phyloP scores from a whole-genome alignment of 1,140 invertebrate species.

The Coboldia fuscipes region DNA sequence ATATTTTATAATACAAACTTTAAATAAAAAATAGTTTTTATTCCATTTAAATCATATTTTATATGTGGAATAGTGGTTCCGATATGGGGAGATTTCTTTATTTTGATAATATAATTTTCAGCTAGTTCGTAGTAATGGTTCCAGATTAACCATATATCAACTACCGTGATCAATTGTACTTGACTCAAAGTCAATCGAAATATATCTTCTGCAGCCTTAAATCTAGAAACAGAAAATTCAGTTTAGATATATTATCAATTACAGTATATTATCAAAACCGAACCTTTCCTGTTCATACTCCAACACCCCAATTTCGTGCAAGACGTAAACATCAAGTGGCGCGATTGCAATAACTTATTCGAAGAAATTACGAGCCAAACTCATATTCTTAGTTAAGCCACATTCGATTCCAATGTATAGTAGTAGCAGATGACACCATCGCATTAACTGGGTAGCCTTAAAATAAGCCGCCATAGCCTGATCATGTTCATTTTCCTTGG shows the following conservation, averaged over 20 bases:
- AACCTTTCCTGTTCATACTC: conserved; percentile 75
- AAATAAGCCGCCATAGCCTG: conserved; percentile 98
- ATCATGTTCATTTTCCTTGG: conserved; percentile 90
- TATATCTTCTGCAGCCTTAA: conserved; percentile 44
- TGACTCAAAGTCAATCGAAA: no score
- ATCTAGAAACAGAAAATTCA: no score
- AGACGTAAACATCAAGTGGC: conserved; percentile 77
- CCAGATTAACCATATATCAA: no score
- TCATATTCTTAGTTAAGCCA: conserved; percentile 79
- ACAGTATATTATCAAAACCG: no score
- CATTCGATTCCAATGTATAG: conserved; percentile 93
- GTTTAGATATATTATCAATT: no score
- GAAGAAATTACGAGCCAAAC: conserved; percentile 84
- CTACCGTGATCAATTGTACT: no score
- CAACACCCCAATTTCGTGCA: conserved; percentile 89
- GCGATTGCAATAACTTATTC: conserved; percentile 61
- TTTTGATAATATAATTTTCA: no score
- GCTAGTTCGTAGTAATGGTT: no score
- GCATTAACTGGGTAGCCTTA: conserved; percentile 53
- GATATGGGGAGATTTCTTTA: no score
- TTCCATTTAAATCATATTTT: no score
- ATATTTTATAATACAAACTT: conserved; percentile 1
- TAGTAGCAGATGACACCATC: conserved; percentile 67
- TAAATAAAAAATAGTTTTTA: not conserved
- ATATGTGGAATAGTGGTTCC: no score